These are phyloP conservation scores for Cephus nigrinus DNA, from an alignment of 2,888 invertebrate species.

Conservation along the genomic window DNA sequence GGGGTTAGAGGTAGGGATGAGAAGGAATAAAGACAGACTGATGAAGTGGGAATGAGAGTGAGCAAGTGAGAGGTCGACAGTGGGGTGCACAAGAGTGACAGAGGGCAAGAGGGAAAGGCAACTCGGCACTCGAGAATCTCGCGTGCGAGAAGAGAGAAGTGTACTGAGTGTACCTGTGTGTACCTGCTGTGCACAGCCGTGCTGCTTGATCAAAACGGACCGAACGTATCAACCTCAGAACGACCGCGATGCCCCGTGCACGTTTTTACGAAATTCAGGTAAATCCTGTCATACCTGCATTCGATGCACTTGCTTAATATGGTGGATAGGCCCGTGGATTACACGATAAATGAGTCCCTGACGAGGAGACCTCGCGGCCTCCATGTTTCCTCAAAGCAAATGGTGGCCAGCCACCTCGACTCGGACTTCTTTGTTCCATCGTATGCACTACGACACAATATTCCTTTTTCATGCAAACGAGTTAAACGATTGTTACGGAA, in stretches of 20 bases:
- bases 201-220: background rate
- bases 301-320: background rate
- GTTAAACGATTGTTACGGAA: background rate
- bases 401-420: constrained; percentile 54
- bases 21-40: background rate
- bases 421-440: constrained; percentile 49
- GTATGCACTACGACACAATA: background rate
- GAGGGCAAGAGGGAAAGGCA: background rate
- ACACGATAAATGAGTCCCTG: background rate
- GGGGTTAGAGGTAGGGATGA: background rate
- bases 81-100: background rate
- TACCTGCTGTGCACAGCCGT: background rate
- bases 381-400: constrained; percentile 46
- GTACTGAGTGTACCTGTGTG: background rate
- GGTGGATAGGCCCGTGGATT: background rate
- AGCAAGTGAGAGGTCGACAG: background rate
- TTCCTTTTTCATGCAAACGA: background rate
- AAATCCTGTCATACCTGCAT: constrained; percentile 24
- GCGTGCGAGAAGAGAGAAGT: background rate
- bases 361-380: background rate
- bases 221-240: background rate
- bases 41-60: background rate
- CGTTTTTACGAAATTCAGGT: constrained; percentile 52
- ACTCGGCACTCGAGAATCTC: background rate
- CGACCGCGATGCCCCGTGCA: constrained; percentile 45